Percentiles rank a stretch among this genome's conserved stretches.
These are phyloP conservation scores for Heteromyza rotundicornis DNA, from an alignment of 2,888 invertebrate genomes.

Conservation along the genomic window DNA sequence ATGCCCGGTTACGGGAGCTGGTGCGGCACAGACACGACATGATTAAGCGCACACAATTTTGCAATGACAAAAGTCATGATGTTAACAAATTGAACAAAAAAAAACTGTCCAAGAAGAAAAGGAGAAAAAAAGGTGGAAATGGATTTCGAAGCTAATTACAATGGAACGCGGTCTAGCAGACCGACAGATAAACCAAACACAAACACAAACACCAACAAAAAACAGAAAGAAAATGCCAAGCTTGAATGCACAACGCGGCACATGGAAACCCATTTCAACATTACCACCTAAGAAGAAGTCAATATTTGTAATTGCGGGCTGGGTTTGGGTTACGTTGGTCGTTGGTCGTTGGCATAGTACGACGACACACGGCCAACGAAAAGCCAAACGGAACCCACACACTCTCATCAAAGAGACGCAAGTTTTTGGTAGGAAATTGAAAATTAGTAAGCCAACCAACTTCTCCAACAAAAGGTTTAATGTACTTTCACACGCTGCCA, in stretches of 20 bases:
- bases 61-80: constrained; percentile 30
- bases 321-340: background rate
- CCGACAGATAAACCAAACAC: too few species aligned
- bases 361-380: background rate
- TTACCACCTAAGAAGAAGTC: constrained; percentile 14
- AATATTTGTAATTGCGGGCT: constrained; percentile 16
- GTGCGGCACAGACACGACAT: constrained; percentile 5
- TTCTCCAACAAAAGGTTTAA: background rate
- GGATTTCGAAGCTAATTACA: constrained; percentile 17
- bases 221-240: background rate
- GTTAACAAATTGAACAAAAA: constrained; percentile 27
- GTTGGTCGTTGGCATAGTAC: background rate
- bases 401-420: constrained; percentile 1
- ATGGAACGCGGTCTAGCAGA: background rate
- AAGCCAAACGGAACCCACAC: constrained; percentile 16
- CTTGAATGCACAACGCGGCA: constrained; percentile 2
- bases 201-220: background rate
- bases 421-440: background rate
- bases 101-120: background rate
- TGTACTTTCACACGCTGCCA: constrained; percentile 13
- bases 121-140: constrained; percentile 5
- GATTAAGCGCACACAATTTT: constrained; percentile 28
- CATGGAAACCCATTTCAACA: background rate
- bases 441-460: background rate
- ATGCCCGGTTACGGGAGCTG: background rate